Evolutionary conservation across 2,113 vertebrate species (phyloP).

Genomic region (Oryzias celebensis): DNA sequence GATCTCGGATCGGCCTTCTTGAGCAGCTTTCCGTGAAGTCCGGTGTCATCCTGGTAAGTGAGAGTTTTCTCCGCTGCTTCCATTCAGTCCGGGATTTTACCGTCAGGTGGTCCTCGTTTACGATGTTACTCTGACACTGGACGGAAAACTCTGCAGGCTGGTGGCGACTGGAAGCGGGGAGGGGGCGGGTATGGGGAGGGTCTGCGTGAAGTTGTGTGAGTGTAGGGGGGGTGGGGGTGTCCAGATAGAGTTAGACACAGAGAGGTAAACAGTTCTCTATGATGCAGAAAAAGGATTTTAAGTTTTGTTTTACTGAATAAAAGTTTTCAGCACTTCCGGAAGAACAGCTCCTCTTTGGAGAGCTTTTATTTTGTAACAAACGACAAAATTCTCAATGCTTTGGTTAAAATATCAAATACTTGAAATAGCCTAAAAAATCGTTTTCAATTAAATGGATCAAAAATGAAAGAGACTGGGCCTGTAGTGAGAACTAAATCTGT

Average conservation of each 20-base stretch:
- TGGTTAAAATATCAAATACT: too few relatives aligned
- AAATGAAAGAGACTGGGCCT: too few relatives aligned
- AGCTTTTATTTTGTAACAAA: neutral
- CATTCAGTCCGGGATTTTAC: constrained; percentile 72
- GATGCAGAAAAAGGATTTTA: neutral
- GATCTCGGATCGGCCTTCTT: constrained; percentile 21
- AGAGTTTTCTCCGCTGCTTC: constrained; percentile 76
- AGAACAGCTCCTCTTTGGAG: constrained; percentile 58
- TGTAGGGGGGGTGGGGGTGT: constrained; percentile 13
- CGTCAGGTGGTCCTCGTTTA: constrained; percentile 66
- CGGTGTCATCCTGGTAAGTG: constrained; percentile 68
- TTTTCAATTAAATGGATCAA: too few relatives aligned
- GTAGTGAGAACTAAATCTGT: too few relatives aligned
- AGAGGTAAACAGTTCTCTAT: neutral
- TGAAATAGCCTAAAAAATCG: too few relatives aligned
- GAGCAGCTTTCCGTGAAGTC: constrained; percentile 70
- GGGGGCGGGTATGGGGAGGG: neutral
- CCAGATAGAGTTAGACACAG: constrained; percentile 8
- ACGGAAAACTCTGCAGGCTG: constrained; percentile 69
- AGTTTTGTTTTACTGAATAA: neutral
- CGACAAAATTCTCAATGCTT: too few relatives aligned
- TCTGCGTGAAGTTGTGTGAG: neutral
- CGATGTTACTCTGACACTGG: constrained; percentile 71
- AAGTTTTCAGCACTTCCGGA: constrained; percentile 55
- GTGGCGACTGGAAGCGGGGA: constrained; percentile 3